phyloP scores from a whole-genome alignment of 2,797 vertebrate genomes.

The Pterois miles region DNA sequence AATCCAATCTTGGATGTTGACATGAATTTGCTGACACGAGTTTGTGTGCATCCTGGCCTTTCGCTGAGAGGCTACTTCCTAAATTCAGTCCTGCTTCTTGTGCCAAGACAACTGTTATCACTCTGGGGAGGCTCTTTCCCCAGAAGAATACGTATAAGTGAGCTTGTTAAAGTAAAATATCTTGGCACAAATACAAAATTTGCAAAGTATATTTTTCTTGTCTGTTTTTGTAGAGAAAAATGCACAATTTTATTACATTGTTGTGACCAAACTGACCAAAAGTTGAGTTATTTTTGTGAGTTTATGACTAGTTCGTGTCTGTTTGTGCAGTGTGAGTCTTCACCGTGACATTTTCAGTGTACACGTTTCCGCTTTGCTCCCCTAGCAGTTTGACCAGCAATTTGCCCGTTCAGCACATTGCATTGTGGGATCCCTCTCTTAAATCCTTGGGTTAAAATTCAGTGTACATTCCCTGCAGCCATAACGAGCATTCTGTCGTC shows the following conservation, averaged over 20 bases:
- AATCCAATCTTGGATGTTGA: slow-evolving; percentile 59
- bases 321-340: slow-evolving; percentile 18
- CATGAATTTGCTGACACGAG: slow-evolving; percentile 45
- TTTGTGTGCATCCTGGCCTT: slow-evolving; percentile 51
- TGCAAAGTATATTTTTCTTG: not conserved
- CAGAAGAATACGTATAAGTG: slow-evolving; percentile 9
- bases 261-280: not conserved
- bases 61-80: slow-evolving; percentile 64
- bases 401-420: slow-evolving; percentile 63
- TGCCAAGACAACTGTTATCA: slow-evolving; percentile 56
- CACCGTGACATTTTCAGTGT: slow-evolving; percentile 37
- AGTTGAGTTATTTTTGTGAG: not conserved
- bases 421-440: slow-evolving; percentile 59
- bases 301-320: not conserved
- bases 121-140: slow-evolving; percentile 49
- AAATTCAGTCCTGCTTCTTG: slow-evolving; percentile 37
- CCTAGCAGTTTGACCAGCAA: slow-evolving; percentile 22
- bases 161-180: slow-evolving; percentile 1
- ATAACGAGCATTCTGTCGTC: slow-evolving; percentile 48
- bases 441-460: slow-evolving; percentile 63
- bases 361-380: slow-evolving; percentile 9
- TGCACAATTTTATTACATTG: not conserved
- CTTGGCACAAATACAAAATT: not conserved
- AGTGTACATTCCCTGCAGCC: slow-evolving; percentile 42
- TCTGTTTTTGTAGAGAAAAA: not conserved